These are phyloP conservation scores for Halcyon malimbica DNA, from an alignment of 2,113 vertebrate genomes.

Conservation along the genomic window DNA sequence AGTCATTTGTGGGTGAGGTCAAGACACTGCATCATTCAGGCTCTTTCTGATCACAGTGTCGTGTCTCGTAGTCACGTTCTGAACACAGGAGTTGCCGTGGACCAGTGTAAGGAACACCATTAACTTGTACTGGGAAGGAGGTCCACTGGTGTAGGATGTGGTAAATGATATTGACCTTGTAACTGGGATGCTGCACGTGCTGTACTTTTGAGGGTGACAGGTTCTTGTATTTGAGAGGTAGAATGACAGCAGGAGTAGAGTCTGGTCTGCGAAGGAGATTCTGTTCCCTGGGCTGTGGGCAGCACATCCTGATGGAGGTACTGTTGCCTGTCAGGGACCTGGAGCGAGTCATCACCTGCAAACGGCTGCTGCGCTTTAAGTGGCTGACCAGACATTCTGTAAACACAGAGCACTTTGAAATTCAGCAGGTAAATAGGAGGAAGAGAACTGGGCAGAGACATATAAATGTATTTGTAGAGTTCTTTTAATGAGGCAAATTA, in stretches of 20 bases:
- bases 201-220: neutral
- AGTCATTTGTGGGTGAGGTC: neutral
- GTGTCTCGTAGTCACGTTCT: rapidly evolving
- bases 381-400: neutral
- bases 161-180: neutral
- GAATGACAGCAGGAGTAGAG: neutral
- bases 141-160: neutral
- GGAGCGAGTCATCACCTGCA: rapidly evolving
- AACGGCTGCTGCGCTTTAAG: neutral
- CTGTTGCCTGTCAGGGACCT: neutral
- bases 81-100: neutral
- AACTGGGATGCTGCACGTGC: neutral
- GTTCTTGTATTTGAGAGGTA: neutral
- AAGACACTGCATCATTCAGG: neutral
- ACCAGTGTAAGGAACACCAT: too few relatives aligned
- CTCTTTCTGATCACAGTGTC: neutral
- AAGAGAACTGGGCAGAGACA: neutral
- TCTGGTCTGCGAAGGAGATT: neutral
- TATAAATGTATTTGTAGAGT: neutral
- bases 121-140: neutral
- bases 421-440: neutral
- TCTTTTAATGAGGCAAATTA: neutral
- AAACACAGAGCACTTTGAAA: neutral
- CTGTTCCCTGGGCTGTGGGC: rapidly evolving
- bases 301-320: rapidly evolving